A percentile compares a stretch with the other conserved stretches of the same genome.
Conservation (phyloP, 2,797 vertebrate species). For the Lacerta bilineata region DNA sequence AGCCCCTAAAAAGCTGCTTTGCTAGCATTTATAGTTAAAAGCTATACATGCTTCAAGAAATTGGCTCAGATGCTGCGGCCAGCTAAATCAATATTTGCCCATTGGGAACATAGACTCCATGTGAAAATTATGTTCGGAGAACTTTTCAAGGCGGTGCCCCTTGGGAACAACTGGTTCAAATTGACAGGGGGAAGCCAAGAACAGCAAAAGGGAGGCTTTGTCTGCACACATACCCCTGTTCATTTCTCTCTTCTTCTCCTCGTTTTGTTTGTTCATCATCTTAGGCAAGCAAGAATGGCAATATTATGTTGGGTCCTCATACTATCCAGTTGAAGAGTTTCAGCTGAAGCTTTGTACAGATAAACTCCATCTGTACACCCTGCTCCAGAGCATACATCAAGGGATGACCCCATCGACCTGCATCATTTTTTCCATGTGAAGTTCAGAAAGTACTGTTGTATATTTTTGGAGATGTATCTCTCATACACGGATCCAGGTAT, state of each 20-base stretch:
- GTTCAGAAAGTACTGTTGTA: background rate
- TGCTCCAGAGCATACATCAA: background rate
- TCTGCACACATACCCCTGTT: background rate
- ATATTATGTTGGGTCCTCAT: background rate
- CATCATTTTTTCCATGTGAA: background rate
- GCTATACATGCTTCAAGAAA: conserved; percentile 21
- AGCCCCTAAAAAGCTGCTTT: background rate
- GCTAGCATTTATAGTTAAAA: conserved; percentile 16
- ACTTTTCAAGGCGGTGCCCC: background rate
- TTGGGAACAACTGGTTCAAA: background rate
- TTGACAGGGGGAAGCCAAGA: background rate
- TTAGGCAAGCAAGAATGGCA: background rate
- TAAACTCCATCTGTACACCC: background rate
- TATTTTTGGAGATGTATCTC: background rate
- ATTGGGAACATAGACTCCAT: conserved; percentile 9
- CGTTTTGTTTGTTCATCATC: background rate
- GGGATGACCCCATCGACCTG: background rate
- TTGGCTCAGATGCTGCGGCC: background rate
- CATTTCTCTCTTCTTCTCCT: background rate
- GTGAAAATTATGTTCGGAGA: conserved; percentile 29
- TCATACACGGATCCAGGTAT: background rate
- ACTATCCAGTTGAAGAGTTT: background rate
- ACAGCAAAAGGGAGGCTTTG: background rate
- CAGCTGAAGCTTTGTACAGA: background rate
- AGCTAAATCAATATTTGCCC: conserved; percentile 38